Evolutionary conservation across 2,888 invertebrate species (phyloP).

Genomic region (Lumbricus terrestris): DNA sequence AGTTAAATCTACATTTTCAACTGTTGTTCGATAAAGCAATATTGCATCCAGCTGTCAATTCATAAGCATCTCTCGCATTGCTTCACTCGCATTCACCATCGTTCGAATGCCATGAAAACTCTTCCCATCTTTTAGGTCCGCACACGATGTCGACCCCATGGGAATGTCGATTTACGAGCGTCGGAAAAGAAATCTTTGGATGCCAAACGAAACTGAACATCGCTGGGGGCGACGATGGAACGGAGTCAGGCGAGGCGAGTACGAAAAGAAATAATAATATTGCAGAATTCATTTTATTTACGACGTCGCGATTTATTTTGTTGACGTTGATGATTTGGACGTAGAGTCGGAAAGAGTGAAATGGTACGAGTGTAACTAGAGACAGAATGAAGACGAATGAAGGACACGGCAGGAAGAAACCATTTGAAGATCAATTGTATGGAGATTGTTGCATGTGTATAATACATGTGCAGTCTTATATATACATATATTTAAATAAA

Average conservation of each 20-base stretch:
- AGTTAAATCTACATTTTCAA: too few relatives aligned
- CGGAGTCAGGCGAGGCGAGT: slow-evolving; percentile 68
- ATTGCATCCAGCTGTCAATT: too few relatives aligned
- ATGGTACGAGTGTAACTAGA: too few relatives aligned
- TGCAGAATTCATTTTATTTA: not conserved
- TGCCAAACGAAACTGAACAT: slow-evolving; percentile 69
- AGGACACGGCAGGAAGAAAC: too few relatives aligned
- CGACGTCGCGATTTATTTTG: not conserved
- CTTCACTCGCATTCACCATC: too few relatives aligned
- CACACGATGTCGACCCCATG: slow-evolving; percentile 68
- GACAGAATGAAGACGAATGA: not conserved
- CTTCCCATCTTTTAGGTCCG: slow-evolving; percentile 67
- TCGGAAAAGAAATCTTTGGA: slow-evolving; percentile 72
- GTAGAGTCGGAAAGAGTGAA: not conserved
- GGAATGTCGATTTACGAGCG: slow-evolving; percentile 67
- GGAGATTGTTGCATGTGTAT: not conserved
- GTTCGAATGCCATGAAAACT: not conserved
- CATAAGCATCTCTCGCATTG: too few relatives aligned
- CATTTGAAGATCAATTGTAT: too few relatives aligned
- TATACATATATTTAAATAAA: too few relatives aligned
- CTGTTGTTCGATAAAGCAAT: too few relatives aligned
- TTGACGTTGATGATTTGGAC: not conserved
- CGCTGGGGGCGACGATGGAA: slow-evolving; percentile 65
- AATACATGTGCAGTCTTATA: not conserved
- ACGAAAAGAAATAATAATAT: not conserved